Conservation (phyloP, 1,140 invertebrate genomes). For the Macrobrachium nipponense region DNA sequence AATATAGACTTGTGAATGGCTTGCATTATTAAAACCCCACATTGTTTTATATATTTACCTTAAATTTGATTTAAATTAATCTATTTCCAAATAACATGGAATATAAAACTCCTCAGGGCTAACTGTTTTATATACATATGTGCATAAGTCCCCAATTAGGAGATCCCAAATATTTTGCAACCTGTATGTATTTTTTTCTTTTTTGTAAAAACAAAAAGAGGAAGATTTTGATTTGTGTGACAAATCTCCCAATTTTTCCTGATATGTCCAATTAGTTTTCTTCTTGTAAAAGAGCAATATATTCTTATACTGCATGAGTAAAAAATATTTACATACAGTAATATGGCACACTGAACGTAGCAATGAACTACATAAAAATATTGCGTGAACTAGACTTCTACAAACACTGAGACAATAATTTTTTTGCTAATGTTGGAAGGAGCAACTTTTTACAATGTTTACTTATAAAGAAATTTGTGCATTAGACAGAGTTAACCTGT, state of each 20-base stretch:
- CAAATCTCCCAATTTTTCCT: not conserved
- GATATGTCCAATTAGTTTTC: constrained; percentile 34
- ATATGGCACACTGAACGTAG: constrained; percentile 45
- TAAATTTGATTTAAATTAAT: too few relatives aligned
- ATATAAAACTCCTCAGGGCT: constrained; percentile 26
- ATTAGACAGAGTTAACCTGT: constrained; percentile 31
- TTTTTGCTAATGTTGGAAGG: constrained; percentile 30
- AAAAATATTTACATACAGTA: constrained; percentile 37
- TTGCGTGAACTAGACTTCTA: constrained; percentile 21
- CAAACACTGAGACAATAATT: constrained; percentile 19
- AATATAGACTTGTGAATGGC: too few relatives aligned
- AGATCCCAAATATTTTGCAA: constrained; percentile 16
- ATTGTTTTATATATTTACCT: too few relatives aligned
- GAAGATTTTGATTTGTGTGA: constrained; percentile 1
- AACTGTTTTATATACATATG: constrained; percentile 40
- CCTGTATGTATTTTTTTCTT: not conserved
- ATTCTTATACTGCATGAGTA: not conserved
- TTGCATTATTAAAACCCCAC: too few relatives aligned
- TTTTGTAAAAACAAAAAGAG: not conserved
- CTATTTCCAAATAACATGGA: constrained; percentile 13
- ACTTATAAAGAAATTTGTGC: constrained; percentile 33
- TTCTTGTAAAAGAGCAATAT: not conserved
- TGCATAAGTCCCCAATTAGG: constrained; percentile 27
- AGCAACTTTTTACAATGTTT: constrained; percentile 43
- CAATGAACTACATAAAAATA: constrained; percentile 33